A percentile compares a stretch with the other conserved stretches of the same genome.
Conservation (phyloP, 2,797 vertebrate species). For the Tangara arthus region DNA sequence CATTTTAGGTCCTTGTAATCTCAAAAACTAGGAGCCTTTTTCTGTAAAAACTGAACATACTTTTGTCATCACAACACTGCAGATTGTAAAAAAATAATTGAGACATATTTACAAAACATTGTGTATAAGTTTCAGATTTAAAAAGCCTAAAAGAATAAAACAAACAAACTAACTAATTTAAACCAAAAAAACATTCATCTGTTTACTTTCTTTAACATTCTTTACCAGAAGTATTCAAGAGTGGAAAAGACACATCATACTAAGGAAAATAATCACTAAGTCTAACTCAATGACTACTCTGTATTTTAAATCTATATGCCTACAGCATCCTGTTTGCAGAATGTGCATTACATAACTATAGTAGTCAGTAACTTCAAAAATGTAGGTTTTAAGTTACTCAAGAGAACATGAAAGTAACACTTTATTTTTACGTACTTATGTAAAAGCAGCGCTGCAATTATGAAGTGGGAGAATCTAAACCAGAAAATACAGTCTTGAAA, state of each 20-base stretch:
- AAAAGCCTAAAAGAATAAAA: neutral
- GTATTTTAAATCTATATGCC: neutral
- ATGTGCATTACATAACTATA: neutral
- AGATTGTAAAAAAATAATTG: neutral
- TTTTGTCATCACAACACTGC: neutral
- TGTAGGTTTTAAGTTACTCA: neutral
- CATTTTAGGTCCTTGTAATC: neutral
- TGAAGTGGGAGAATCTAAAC: neutral
- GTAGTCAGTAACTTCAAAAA: neutral
- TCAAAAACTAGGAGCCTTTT: neutral
- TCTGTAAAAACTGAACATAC: neutral
- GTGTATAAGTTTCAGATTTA: neutral
- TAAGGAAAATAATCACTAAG: neutral
- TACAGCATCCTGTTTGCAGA: neutral
- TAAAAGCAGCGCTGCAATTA: neutral
- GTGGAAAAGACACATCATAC: neutral
- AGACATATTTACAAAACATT: neutral
- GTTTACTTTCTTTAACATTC: neutral
- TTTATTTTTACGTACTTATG: neutral
- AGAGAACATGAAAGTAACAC: neutral
- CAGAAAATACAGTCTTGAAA: neutral
- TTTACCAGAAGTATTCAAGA: neutral
- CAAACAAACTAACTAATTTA: neutral
- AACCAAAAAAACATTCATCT: neutral
- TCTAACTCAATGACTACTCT: neutral